Evolutionary conservation across 1,140 invertebrate genomes (phyloP).

Genomic region (Temnothorax nylanderi): DNA sequence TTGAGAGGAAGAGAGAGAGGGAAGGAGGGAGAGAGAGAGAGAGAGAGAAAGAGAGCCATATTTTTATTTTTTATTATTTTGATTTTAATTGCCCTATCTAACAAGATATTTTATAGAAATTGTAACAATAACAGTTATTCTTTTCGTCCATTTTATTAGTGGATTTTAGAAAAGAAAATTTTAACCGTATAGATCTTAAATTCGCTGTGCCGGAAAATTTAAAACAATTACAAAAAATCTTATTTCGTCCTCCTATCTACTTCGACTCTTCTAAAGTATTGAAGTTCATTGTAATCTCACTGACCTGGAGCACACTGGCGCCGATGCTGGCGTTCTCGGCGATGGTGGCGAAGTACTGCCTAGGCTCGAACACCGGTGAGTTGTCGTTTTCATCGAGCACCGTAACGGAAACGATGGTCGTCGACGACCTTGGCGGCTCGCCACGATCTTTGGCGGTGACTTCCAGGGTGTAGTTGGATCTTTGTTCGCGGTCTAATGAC

Average conservation of each 20-base stretch:
- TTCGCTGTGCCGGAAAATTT: no score
- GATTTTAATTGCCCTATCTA: background rate
- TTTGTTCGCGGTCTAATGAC: slow-evolving; percentile 93
- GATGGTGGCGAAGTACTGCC: slow-evolving; percentile 94
- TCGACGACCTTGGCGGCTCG: slow-evolving; percentile 91
- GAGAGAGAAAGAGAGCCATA: background rate
- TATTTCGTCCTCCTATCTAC: background rate
- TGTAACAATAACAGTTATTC: background rate
- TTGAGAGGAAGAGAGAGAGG: background rate
- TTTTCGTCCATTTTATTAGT: background rate
- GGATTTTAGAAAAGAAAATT: background rate
- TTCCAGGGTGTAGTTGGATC: slow-evolving; percentile 92
- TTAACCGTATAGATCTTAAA: background rate
- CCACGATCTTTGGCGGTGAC: slow-evolving; percentile 96
- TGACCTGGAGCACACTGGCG: slow-evolving; percentile 93
- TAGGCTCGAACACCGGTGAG: slow-evolving; percentile 95
- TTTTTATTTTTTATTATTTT: background rate
- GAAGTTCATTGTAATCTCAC: background rate
- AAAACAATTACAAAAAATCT: background rate
- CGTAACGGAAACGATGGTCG: slow-evolving; percentile 89
- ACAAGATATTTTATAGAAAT: background rate
- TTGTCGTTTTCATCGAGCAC: slow-evolving; percentile 98
- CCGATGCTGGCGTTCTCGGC: slow-evolving; percentile 97
- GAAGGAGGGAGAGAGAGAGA: background rate
- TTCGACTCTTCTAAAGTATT: background rate